Base-by-base conservation (phyloP, 2,797 vertebrate species). In the Mionectes olivaceus region DNA sequence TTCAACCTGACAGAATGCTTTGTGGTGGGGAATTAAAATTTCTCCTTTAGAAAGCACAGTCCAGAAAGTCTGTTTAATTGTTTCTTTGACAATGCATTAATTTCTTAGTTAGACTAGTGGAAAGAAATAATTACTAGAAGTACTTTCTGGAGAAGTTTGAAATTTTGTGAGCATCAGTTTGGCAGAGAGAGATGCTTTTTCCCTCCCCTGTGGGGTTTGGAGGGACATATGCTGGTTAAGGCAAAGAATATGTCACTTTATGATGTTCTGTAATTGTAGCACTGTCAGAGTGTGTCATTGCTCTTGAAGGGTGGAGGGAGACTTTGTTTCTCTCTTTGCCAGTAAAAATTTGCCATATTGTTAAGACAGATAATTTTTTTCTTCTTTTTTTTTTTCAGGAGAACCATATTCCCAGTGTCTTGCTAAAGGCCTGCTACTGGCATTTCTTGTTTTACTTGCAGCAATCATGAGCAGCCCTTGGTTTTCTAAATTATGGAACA, bases 371-470 rank as follows among this genome's bases (percentile, higher is more conserved):
- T 63, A 43, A 23, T 33, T 80, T 47, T 10, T 2, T 3, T 10
- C 2, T 7, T 27, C 8, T 21, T 43, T 5, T 30, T 7, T 22
- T 76, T 24, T 79, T 93, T 1, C 97, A 99, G 99, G 99, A 90
- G 99, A 99, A 90, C 98, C 98, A 0, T 98, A 98, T 85, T 97
- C 98, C 19, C 98, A 98, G 89, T 95, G 98, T 13, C 89, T 99
- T 55, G 99, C 99, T 47, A 99, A 99, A 93, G 98, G 98, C 83
- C 96, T 99, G 33, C 95, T 98, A 43, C 60, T 99, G 95, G 97
- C 98, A 23, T 98, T 98, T 78, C 97, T 99, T 93, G 93, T 99
- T 63, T 83, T 98, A 4, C 27, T 97, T 18, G 98, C 98, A 4
- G 96, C 97, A 5, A 68, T 99, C 71, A 96, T 98, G 67, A 98